These are phyloP conservation scores for Pandemis cinnamomeana DNA, from an alignment of 2,888 invertebrate species.

Conservation along the genomic window DNA sequence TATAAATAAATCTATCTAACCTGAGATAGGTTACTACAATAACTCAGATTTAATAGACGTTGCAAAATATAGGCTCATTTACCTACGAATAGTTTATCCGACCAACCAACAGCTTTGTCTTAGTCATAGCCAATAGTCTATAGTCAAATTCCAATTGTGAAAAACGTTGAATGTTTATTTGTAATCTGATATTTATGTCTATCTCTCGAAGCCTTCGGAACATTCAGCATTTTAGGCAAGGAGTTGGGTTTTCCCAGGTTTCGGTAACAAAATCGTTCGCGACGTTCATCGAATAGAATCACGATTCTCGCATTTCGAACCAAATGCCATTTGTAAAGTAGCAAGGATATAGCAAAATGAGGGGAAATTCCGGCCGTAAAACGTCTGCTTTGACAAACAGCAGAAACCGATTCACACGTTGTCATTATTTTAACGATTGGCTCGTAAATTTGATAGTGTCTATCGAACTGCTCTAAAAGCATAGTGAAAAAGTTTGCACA, in stretches of 20 bases:
- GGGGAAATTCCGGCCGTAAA: slow-evolving; percentile 77
- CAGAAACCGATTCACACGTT: slow-evolving; percentile 54
- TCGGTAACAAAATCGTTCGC: slow-evolving; percentile 62
- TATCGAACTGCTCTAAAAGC: slow-evolving; percentile 3
- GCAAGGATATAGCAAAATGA: slow-evolving; percentile 76
- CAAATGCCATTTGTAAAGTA: slow-evolving; percentile 73
- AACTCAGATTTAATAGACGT: slow-evolving; percentile 25
- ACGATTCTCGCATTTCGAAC: slow-evolving; percentile 80
- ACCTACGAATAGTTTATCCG: neutral
- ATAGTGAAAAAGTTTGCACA: neutral
- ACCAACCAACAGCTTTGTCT: slow-evolving; percentile 15
- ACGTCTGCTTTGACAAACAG: slow-evolving; percentile 52
- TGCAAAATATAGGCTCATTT: slow-evolving; percentile 18
- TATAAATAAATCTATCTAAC: slow-evolving; percentile 28
- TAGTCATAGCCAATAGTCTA: slow-evolving; percentile 9
- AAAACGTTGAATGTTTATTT: slow-evolving; percentile 17
- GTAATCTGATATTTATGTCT: slow-evolving; percentile 26
- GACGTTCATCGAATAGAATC: slow-evolving; percentile 65
- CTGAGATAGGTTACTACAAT: slow-evolving; percentile 10
- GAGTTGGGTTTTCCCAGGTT: slow-evolving; percentile 68
- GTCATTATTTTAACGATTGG: slow-evolving; percentile 19
- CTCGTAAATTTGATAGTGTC: slow-evolving; percentile 20
- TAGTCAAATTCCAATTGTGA: slow-evolving; percentile 25
- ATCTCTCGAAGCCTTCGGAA: slow-evolving; percentile 28
- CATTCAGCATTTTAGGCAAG: slow-evolving; percentile 44